Conservation (phyloP, 2,888 invertebrate genomes). For the Hermodice carunculata region DNA sequence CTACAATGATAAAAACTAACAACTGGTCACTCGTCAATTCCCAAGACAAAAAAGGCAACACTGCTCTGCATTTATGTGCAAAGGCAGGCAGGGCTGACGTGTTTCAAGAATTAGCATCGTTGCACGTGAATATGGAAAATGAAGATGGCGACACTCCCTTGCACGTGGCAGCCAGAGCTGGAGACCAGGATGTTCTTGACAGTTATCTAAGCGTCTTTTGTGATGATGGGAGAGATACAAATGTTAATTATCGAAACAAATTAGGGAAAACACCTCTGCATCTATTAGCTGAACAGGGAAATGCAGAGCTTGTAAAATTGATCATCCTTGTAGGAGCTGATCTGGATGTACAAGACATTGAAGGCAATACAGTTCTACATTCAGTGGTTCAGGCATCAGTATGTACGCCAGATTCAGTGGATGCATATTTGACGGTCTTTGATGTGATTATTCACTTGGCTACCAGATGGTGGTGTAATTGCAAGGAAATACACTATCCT, state of each 20-base stretch:
- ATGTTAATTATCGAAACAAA: conserved; percentile 32
- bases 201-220: too few species aligned
- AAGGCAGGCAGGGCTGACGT: conserved; percentile 17
- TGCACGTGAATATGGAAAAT: too few species aligned
- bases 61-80: conserved; percentile 59
- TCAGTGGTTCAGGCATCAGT: conserved; percentile 46
- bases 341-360: conserved; percentile 44
- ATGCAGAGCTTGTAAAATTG: conserved; percentile 37
- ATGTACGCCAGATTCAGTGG: conserved; percentile 31
- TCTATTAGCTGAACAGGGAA: conserved; percentile 31
- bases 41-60: conserved; percentile 52
- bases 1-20: conserved; percentile 57
- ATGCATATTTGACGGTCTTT: conserved; percentile 45
- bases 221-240: conserved; percentile 23
- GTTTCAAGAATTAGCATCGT: too few species aligned
- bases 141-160: too few species aligned
- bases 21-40: conserved; percentile 58
- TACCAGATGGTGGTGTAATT: conserved; percentile 59
- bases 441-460: conserved; percentile 45
- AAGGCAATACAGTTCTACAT: conserved; percentile 62
- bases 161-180: conserved; percentile 30
- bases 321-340: conserved; percentile 54
- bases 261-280: conserved; percentile 37
- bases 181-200: conserved; percentile 15
- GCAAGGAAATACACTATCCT: conserved; percentile 45